A percentile compares a stretch with the other conserved stretches of the same genome.
These are phyloP conservation scores for Ianthella basta DNA, from an alignment of 37 sponge, comb jelly and placozoan genomes.

Conservation along the genomic window DNA sequence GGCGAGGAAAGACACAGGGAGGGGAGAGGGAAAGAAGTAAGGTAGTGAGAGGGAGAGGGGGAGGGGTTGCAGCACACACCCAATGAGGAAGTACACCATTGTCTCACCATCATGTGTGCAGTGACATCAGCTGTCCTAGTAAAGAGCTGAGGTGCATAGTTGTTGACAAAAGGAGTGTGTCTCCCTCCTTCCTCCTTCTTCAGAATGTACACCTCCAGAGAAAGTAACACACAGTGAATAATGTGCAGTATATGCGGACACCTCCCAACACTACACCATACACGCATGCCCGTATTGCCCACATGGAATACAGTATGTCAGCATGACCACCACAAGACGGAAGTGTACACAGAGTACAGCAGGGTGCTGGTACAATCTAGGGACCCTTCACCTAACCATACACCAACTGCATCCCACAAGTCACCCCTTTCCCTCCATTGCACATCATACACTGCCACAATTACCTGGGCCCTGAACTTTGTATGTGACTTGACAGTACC, in stretches of 20 bases:
- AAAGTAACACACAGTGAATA: not conserved
- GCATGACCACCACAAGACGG: too few species aligned
- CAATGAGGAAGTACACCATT: not conserved
- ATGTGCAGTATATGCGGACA: too few species aligned
- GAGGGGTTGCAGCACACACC: not conserved
- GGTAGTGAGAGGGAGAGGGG: not conserved
- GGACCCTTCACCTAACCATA: too few species aligned
- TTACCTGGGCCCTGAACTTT: slow-evolving; percentile 76
- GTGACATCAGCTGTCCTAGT: slow-evolving; percentile 77
- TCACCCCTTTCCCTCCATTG: too few species aligned
- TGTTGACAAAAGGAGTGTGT: slow-evolving; percentile 85
- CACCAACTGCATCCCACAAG: too few species aligned
- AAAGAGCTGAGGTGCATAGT: slow-evolving; percentile 80
- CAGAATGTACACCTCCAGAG: slow-evolving; percentile 78
- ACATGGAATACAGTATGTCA: too few species aligned
- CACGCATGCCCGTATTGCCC: too few species aligned
- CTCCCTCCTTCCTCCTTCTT: slow-evolving; percentile 92
- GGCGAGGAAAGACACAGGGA: too few species aligned
- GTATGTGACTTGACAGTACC: slow-evolving; percentile 70
- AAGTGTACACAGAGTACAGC: too few species aligned
- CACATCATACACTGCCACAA: too few species aligned
- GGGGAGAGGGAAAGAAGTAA: not conserved
- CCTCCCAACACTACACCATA: too few species aligned
- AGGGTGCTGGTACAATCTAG: too few species aligned
- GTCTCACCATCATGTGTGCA: slow-evolving; percentile 46